phyloP scores from a whole-genome alignment of 2,888 invertebrate genomes.

The Osmoderma eremita region DNA sequence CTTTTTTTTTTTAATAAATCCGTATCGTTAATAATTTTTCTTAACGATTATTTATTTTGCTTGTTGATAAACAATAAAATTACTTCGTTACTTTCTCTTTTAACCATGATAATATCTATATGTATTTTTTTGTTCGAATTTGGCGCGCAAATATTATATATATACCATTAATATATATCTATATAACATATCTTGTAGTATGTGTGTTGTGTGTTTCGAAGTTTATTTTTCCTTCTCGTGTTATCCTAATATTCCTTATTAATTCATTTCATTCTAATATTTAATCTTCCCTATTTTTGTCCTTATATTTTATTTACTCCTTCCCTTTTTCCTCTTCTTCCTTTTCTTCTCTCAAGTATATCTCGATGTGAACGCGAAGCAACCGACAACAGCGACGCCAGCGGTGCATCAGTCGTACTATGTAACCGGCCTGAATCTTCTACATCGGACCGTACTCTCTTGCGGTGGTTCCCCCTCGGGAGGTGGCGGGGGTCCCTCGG shows the following conservation, averaged over 20 bases:
- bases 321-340: too few species aligned
- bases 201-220: neutral
- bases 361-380: constrained; percentile 35
- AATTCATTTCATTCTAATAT: too few species aligned
- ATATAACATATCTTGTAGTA: neutral
- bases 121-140: constrained; percentile 23
- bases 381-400: constrained; percentile 18
- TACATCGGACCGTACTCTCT: constrained; percentile 61
- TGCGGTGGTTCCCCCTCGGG: constrained; percentile 60
- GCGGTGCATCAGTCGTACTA: constrained; percentile 51
- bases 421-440: constrained; percentile 62
- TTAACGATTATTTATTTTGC: constrained; percentile 1
- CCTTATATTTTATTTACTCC: too few species aligned
- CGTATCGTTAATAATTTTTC: neutral
- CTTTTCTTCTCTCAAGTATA: constrained; percentile 7
- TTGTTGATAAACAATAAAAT: constrained; percentile 18
- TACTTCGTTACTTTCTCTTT: constrained; percentile 1
- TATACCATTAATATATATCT: neutral
- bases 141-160: constrained; percentile 18
- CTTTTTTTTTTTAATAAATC: constrained; percentile 5
- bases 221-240: too few species aligned
- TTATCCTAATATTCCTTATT: too few species aligned
- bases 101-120: constrained; percentile 19
- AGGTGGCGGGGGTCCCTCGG: constrained; percentile 60
- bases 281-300: neutral